These are phyloP conservation scores for Stegodyphus dumicola DNA, from an alignment of 1,140 invertebrate genomes.

Conservation along the genomic window DNA sequence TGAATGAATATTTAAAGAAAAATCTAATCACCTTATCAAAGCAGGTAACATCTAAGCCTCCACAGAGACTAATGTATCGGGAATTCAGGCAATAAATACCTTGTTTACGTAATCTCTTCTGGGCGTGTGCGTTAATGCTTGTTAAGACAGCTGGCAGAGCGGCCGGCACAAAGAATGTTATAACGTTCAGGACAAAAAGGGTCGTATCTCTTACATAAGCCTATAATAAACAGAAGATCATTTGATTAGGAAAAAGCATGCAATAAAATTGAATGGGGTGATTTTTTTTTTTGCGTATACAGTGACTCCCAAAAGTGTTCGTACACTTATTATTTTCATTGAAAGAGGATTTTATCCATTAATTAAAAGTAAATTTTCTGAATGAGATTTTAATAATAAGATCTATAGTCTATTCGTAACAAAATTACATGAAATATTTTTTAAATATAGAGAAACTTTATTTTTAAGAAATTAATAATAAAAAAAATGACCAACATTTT, in stretches of 20 bases:
- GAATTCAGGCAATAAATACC: constrained; percentile 73
- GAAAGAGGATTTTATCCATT: too few species aligned
- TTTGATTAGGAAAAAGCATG: background rate
- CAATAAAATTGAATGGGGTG: too few species aligned
- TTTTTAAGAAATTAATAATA: too few species aligned
- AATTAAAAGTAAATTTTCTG: too few species aligned
- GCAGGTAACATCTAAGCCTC: constrained; percentile 72
- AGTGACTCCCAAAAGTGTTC: too few species aligned
- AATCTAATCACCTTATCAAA: constrained; percentile 72
- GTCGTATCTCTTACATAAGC: constrained; percentile 63
- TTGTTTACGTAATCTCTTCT: constrained; percentile 69
- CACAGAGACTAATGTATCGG: constrained; percentile 71
- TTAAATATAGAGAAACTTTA: too few species aligned
- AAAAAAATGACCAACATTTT: too few species aligned
- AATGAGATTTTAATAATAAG: too few species aligned
- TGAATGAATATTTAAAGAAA: background rate
- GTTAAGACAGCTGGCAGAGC: constrained; percentile 72
- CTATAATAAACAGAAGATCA: constrained; percentile 52
- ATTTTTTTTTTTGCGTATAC: too few species aligned
- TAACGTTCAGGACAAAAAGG: constrained; percentile 67
- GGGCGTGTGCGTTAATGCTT: constrained; percentile 72
- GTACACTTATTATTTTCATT: too few species aligned
- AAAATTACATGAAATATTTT: too few species aligned
- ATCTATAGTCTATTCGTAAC: too few species aligned
- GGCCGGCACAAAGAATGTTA: constrained; percentile 68